These are phyloP conservation scores for Sylvietta virens DNA, from an alignment of 2,113 vertebrate genomes.

Conservation along the genomic window DNA sequence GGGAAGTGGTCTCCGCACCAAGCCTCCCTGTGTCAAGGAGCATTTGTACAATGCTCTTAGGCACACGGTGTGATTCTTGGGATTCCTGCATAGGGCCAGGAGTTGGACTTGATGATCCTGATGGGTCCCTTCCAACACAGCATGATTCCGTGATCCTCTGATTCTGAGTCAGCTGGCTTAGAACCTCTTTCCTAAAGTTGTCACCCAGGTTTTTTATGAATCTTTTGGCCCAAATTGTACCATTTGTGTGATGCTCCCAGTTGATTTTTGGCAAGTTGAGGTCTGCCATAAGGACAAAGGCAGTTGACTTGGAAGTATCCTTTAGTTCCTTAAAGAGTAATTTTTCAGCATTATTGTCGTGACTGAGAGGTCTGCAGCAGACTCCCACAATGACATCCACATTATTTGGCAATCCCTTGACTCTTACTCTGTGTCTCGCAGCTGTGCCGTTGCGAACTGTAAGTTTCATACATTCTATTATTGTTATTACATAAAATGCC, in stretches of 20 bases:
- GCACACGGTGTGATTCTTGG: background rate
- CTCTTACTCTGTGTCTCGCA: background rate
- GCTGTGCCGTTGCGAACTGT: background rate
- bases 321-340: background rate
- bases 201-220: background rate
- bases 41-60: fast-evolving
- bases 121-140: background rate
- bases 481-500: background rate
- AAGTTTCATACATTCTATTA: background rate
- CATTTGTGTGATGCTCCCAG: background rate
- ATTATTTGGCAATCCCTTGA: background rate
- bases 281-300: background rate
- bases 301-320: background rate
- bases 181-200: background rate
- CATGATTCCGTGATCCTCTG: background rate
- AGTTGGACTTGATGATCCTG: background rate
- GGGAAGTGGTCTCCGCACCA: background rate
- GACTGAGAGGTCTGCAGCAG: background rate
- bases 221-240: fast-evolving
- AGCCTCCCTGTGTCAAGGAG: background rate
- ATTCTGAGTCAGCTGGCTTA: background rate
- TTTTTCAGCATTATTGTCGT: background rate
- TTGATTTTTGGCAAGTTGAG: background rate
- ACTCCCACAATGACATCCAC: background rate
- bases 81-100: background rate